Base-by-base conservation (phyloP, 1,140 invertebrate genomes). In the Leptestheria dahalacensis region DNA sequence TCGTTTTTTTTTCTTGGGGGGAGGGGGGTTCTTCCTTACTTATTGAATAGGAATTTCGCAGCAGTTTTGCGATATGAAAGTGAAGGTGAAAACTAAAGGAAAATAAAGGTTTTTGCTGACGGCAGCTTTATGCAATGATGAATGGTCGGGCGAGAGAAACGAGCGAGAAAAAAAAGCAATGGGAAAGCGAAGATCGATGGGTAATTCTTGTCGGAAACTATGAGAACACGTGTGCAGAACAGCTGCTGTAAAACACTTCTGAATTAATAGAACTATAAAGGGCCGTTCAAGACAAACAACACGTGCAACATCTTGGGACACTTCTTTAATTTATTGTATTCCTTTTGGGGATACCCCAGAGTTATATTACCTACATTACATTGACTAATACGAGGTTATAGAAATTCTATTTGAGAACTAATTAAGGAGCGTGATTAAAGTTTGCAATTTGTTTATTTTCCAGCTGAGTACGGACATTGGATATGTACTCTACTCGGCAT, bases 401-500 rank as follows among this genome's bases (percentile, higher is more conserved):
- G 48, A n/a, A n/a, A n/a, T n/a, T n/a, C n/a, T n/a, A n/a, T 48
- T 6, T 24, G 29, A 52, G 50, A n/a, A 3, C 25, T 52, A 15
- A n/a, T 11, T 24, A 24, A 52, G 50, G 29, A 52, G 29, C 29
- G 1, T 2, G 6, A 26, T 18, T n/a, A 26, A 3, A 52, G 29
- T 24, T 52, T 2, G 1, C 41, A 25, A 28, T 12, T 65, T 65
- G 68, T 67, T 78, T 70, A 75, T 70, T 82, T 82, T 57, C 9
- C 84, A 92, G 88, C 74, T 94, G 65, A 92, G 88, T 62, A 86
- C 93, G 66, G 92, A 96, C 73, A 82, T 95, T 66, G 92, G 92
- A 59, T 99, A 99, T 75, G 95, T 99, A 65, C 76, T 99, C 52
- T 98, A 99, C 74, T 97, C 92, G 28, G 92, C 95, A 11, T 79